Conservation (phyloP, 2,797 vertebrate species). For the Lepus townsendii region DNA sequence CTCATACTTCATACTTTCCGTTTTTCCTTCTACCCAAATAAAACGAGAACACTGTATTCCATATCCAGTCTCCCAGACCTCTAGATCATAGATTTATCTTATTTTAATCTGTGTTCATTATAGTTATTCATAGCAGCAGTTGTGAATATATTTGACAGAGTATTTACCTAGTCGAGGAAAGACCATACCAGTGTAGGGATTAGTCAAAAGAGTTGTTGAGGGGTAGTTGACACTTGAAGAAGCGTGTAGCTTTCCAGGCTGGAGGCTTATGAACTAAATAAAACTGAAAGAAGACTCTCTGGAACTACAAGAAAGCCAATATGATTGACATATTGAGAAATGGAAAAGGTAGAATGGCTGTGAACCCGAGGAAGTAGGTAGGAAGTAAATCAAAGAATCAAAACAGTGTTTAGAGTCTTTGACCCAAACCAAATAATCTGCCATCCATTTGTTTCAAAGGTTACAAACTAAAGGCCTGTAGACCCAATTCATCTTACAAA, state of each 20-base stretch:
- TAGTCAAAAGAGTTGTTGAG: neutral
- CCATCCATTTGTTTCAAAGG: neutral
- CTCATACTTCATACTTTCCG: constrained; percentile 3
- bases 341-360: neutral
- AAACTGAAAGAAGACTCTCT: constrained; percentile 2
- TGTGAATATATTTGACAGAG: constrained; percentile 20
- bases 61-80: neutral
- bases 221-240: neutral
- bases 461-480: neutral
- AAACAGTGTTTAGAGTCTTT: constrained; percentile 3
- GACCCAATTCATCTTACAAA: neutral
- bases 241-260: neutral
- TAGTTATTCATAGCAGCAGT: neutral
- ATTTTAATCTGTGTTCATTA: neutral
- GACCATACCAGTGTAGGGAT: neutral
- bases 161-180: neutral
- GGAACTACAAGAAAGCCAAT: constrained; percentile 8
- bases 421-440: constrained; percentile 6
- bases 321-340: neutral
- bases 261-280: neutral
- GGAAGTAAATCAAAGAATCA: neutral
- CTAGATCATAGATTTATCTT: constrained; percentile 53
- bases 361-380: neutral
- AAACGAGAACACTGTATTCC: neutral
- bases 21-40: constrained; percentile 3